Conservation (phyloP, 2,888 invertebrate genomes). For the Rhabditophanes sp. region DNA sequence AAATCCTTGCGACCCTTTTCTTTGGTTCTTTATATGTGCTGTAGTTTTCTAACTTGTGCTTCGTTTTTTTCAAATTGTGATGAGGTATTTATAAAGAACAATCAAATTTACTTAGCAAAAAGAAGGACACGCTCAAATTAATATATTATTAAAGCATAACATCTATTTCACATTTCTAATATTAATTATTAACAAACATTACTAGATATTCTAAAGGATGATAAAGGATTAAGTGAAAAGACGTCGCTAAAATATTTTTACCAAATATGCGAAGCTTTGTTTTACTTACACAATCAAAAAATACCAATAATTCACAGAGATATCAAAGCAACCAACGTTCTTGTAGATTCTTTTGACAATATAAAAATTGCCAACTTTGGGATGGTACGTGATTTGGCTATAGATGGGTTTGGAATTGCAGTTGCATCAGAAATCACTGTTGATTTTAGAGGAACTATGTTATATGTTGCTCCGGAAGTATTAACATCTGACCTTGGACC, state of each 20-base stretch:
- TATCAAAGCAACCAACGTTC: conserved; percentile 25
- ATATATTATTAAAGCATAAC: no score
- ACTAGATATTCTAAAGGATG: no score
- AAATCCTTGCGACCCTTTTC: no score
- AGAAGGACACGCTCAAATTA: no score
- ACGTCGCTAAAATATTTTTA: conserved; percentile 18
- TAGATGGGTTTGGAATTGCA: conserved; percentile 24
- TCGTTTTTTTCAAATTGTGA: no score
- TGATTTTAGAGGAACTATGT: conserved; percentile 21
- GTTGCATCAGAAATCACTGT: conserved; percentile 21
- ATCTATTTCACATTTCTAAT: no score
- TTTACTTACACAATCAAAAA: conserved; percentile 17
- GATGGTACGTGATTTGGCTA: conserved; percentile 21
- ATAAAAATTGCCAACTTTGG: conserved; percentile 28
- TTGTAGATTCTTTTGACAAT: conserved; percentile 17
- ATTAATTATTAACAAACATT: no score
- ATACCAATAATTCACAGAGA: conserved; percentile 22
- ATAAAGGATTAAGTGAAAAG: conserved; percentile 15
- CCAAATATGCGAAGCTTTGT: conserved; percentile 19
- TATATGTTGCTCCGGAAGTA: conserved; percentile 27
- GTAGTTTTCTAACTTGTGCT: no score
- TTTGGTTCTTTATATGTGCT: no score
- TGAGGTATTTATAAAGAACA: no score
- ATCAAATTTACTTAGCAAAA: no score
- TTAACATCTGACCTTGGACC: conserved; percentile 18